Conservation (phyloP, 2,797 vertebrate species). For the Bufotes viridis region DNA sequence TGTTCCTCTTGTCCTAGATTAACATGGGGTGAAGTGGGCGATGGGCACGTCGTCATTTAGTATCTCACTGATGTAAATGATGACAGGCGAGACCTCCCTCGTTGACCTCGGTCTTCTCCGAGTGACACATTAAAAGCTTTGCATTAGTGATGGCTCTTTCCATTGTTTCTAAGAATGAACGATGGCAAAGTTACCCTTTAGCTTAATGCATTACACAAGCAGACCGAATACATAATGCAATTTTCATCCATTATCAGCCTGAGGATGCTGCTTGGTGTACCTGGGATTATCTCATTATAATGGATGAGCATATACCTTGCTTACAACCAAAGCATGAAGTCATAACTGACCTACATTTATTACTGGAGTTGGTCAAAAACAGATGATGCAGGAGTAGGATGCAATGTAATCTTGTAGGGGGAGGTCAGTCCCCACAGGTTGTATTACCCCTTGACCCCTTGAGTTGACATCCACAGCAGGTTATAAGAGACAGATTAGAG, state of each 20-base stretch:
- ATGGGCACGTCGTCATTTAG: not conserved
- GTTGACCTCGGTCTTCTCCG: slow-evolving; percentile 23
- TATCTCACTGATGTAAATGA: not conserved
- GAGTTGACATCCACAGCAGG: too few species aligned
- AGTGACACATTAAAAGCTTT: slow-evolving; percentile 44
- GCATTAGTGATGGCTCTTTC: not conserved
- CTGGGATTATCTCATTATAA: slow-evolving; percentile 4
- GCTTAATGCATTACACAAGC: not conserved
- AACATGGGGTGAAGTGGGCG: slow-evolving; percentile 30
- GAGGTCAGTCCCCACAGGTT: too few species aligned
- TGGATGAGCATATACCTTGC: not conserved
- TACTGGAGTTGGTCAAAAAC: too few species aligned
- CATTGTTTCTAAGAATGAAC: not conserved
- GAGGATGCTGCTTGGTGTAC: not conserved
- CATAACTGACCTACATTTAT: not conserved
- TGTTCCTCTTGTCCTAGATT: not conserved
- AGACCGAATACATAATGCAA: slow-evolving; percentile 1
- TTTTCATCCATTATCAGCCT: slow-evolving; percentile 14
- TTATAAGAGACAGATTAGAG: too few species aligned
- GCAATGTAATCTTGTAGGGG: too few species aligned
- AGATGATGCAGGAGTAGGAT: too few species aligned
- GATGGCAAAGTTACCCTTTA: not conserved
- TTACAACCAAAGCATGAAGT: not conserved
- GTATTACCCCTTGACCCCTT: too few species aligned
- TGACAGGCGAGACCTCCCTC: not conserved